A percentile compares a stretch with the other conserved stretches of the same genome.
Conservation (phyloP, 2,113 vertebrate species). For the Stegostoma tigrinum region DNA sequence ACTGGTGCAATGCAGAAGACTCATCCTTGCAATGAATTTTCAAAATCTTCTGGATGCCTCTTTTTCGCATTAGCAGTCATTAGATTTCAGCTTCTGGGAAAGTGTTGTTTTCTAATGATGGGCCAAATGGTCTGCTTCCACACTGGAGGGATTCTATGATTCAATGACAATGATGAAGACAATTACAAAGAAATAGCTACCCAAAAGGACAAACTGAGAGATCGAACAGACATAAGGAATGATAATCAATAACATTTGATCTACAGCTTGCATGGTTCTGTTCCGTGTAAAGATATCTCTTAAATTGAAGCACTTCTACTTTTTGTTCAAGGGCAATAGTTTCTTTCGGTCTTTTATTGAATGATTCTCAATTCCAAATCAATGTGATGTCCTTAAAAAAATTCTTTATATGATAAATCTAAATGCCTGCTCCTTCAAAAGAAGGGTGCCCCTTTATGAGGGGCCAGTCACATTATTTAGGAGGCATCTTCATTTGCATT, state of each 20-base stretch:
- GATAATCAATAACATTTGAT: not conserved
- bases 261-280: not conserved
- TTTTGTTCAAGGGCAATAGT: not conserved
- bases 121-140: no score
- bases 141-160: no score
- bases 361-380: not conserved
- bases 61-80: not conserved
- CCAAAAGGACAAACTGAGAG: not conserved
- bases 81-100: not conserved
- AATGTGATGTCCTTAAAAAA: not conserved
- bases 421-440: not conserved
- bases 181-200: not conserved
- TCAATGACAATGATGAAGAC: not conserved
- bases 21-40: not conserved
- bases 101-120: not conserved
- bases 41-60: not conserved
- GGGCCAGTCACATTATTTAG: not conserved
- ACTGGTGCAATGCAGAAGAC: no score
- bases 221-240: not conserved
- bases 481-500: not conserved
- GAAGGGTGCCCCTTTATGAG: not conserved
- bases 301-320: not conserved
- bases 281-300: not conserved
- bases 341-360: not conserved
- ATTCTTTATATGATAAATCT: not conserved